phyloP scores from a whole-genome alignment of 2,888 invertebrate genomes.

The Microctonus aethiopoides region DNA sequence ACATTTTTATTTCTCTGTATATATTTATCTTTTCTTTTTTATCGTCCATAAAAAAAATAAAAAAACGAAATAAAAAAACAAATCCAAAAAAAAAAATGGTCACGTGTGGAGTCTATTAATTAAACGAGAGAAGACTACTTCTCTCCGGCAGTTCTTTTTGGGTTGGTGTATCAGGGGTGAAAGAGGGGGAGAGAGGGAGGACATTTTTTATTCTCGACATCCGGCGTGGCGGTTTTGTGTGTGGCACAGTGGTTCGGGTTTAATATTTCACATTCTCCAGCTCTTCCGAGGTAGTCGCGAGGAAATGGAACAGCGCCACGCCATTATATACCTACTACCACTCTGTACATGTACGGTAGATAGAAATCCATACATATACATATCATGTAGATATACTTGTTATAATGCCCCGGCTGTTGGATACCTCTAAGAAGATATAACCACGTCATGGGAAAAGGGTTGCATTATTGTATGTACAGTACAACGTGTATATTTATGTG shows the following conservation, averaged over 20 bases:
- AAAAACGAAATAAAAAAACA: not conserved
- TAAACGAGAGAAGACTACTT: conserved; percentile 21
- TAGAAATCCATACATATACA: too few relatives aligned
- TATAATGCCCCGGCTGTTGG: conserved; percentile 3
- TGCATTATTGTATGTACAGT: not conserved
- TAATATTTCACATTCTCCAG: conserved; percentile 28
- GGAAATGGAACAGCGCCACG: conserved; percentile 25
- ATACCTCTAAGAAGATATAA: conserved; percentile 14
- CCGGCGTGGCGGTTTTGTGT: conserved; percentile 27
- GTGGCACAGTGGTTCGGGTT: conserved; percentile 14
- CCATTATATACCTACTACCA: not conserved
- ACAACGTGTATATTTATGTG: not conserved
- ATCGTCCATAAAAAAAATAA: not conserved
- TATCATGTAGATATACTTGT: not conserved
- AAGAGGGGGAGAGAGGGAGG: too few relatives aligned
- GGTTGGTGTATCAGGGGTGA: conserved; percentile 12
- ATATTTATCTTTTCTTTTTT: not conserved
- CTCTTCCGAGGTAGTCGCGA: conserved; percentile 28
- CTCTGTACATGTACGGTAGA: too few relatives aligned
- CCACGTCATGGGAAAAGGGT: conserved; percentile 27
- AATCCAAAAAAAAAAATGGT: not conserved
- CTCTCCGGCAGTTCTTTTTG: conserved; percentile 18
- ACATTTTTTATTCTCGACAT: conserved; percentile 31
- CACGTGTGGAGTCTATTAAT: conserved; percentile 24
- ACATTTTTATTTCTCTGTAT: not conserved